Percentiles rank a stretch among this genome's conserved stretches.
These are phyloP conservation scores for Drosophila littoralis DNA, from an alignment of 1,140 invertebrate species.

Conservation along the genomic window DNA sequence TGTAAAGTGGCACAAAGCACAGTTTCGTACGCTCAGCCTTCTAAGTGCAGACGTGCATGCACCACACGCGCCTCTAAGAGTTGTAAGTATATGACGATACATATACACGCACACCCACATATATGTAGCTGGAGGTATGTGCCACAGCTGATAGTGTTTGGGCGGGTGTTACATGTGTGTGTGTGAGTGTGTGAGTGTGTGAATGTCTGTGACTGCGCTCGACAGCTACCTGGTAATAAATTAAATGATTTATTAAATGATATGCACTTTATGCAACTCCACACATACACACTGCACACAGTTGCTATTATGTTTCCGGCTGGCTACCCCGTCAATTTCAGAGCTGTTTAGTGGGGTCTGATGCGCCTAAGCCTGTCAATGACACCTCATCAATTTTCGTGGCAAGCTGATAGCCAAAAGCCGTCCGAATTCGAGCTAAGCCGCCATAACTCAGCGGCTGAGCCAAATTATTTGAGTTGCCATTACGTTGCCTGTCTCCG, in stretches of 20 bases:
- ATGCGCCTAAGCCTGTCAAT: constrained; percentile 52
- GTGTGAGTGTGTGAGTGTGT: neutral
- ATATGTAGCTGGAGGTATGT: neutral
- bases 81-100: constrained; percentile 20
- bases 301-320: neutral
- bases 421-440: constrained; percentile 34
- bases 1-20: constrained; percentile 37
- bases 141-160: neutral
- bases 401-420: constrained; percentile 18
- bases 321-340: neutral
- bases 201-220: constrained; percentile 9
- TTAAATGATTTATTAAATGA: constrained; percentile 76
- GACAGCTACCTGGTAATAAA: constrained; percentile 57
- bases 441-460: constrained; percentile 64
- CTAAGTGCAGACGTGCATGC: constrained; percentile 44
- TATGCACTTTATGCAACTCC: constrained; percentile 45
- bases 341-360: neutral
- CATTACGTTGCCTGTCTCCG: neutral
- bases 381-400: constrained; percentile 60
- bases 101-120: neutral
- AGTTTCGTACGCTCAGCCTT: constrained; percentile 1
- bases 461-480: constrained; percentile 42
- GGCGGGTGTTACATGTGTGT: neutral
- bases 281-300: constrained; percentile 7
- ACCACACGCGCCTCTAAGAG: constrained; percentile 36